Percentiles rank a stretch among this genome's conserved stretches.
Conservation (phyloP, 2,888 invertebrate species). For the Nipponacmea schrenckii region DNA sequence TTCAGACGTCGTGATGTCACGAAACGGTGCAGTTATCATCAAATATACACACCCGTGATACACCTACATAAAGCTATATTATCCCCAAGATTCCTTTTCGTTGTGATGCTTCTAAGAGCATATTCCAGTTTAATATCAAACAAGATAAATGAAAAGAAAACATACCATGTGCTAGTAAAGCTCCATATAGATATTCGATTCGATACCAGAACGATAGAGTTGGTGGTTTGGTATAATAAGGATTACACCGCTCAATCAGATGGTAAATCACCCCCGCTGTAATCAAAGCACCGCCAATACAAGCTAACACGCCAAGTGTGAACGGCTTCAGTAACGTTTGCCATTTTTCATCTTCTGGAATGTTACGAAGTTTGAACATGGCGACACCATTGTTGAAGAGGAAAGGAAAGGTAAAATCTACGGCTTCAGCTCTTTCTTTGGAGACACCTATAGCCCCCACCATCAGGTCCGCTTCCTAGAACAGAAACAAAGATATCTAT, state of each 20-base stretch:
- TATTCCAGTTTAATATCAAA: no score
- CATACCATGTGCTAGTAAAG: slow-evolving; percentile 87
- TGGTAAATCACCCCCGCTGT: slow-evolving; percentile 37
- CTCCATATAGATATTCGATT: slow-evolving; percentile 82
- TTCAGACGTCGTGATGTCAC: no score
- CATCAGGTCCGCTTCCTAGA: slow-evolving; percentile 84
- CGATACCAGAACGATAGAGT: not conserved
- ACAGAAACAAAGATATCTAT: not conserved
- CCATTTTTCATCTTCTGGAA: slow-evolving; percentile 42
- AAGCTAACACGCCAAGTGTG: slow-evolving; percentile 33
- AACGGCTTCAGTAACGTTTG: slow-evolving; percentile 33
- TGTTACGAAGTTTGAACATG: slow-evolving; percentile 40
- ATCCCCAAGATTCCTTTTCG: no score
- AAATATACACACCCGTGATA: no score
- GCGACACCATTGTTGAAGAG: slow-evolving; percentile 44
- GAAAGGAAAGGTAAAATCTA: slow-evolving; percentile 88
- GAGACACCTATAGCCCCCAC: slow-evolving; percentile 88
- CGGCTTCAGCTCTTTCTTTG: slow-evolving; percentile 86
- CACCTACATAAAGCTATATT: no score
- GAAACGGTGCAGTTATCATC: no score
- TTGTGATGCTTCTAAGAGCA: no score
- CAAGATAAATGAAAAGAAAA: not conserved
- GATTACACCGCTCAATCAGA: slow-evolving; percentile 43
- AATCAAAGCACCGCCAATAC: slow-evolving; percentile 36
- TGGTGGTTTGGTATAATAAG: slow-evolving; percentile 30